phyloP scores from a whole-genome alignment of 2,888 invertebrate genomes.

The Dione juno region DNA sequence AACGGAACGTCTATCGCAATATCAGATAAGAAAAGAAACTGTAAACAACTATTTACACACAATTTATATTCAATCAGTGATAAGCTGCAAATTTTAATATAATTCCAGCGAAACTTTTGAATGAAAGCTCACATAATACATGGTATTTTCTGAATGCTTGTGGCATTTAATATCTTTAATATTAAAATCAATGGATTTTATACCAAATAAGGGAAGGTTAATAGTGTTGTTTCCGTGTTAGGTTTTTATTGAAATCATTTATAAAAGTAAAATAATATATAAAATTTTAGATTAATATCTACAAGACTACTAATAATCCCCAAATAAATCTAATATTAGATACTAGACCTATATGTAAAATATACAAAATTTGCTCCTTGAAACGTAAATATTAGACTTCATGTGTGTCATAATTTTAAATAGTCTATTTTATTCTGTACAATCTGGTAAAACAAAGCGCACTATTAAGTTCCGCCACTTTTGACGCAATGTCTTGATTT shows the following conservation, averaged over 20 bases:
- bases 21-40: conserved; percentile 3
- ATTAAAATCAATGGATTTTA: not conserved
- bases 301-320: too few species aligned
- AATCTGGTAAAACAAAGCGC: too few species aligned
- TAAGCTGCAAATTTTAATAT: conserved; percentile 14
- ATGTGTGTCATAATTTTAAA: too few species aligned
- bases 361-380: too few species aligned
- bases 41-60: not conserved
- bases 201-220: conserved; percentile 7
- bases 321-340: too few species aligned
- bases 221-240: conserved; percentile 6
- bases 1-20: conserved; percentile 31
- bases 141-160: not conserved
- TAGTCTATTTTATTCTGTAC: too few species aligned
- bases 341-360: too few species aligned
- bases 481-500: too few species aligned
- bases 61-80: conserved; percentile 21
- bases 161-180: conserved; percentile 6
- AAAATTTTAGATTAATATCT: not conserved
- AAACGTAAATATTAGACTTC: too few species aligned
- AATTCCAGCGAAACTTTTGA: conserved; percentile 1
- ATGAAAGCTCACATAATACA: not conserved
- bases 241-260: not conserved
- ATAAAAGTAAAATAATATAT: not conserved
- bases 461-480: too few species aligned